Evolutionary conservation across 2,113 vertebrate genomes (phyloP).

Genomic region (Mixornis gularis): DNA sequence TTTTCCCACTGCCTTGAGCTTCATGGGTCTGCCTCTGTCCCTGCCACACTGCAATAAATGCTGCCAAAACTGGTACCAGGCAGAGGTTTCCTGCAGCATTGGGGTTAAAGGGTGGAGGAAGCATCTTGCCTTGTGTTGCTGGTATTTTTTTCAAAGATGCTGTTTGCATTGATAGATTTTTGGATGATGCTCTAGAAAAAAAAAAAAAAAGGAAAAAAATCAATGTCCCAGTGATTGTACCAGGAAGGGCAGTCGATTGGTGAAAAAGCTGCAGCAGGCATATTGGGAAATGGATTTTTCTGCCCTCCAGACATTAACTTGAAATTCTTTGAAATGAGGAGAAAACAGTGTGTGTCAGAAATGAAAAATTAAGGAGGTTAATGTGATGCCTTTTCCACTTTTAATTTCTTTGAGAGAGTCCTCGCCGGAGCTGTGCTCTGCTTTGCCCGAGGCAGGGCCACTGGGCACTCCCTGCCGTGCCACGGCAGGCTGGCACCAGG

Average conservation of each 20-base stretch:
- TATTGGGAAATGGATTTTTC: conserved; percentile 93
- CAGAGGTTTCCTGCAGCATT: neutral
- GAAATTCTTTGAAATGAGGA: conserved; percentile 84
- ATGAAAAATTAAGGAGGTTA: conserved; percentile 78
- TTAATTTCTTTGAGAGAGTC: conserved; percentile 48
- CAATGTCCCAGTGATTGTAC: conserved; percentile 83
- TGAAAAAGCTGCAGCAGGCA: conserved; percentile 78
- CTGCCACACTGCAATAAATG: rapidly evolving
- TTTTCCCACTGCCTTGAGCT: rapidly evolving
- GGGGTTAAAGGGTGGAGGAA: conserved; percentile 29
- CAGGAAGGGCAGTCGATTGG: conserved; percentile 86
- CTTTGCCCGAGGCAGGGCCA: neutral
- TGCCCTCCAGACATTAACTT: conserved; percentile 83
- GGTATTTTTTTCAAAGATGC: conserved; percentile 58
- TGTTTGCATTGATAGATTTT: conserved; percentile 88
- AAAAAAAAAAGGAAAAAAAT: conserved; percentile 68
- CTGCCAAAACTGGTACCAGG: neutral
- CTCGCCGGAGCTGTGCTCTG: rapidly evolving
- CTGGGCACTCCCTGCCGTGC: rapidly evolving
- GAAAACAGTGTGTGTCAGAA: conserved; percentile 77
- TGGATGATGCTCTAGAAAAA: conserved; percentile 78
- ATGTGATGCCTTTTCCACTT: conserved; percentile 63
- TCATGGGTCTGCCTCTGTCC: neutral
- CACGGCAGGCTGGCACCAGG: rapidly evolving
- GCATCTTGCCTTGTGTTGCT: neutral